phyloP scores from a whole-genome alignment of 2,797 vertebrate genomes.

The Bovichtus variegatus region DNA sequence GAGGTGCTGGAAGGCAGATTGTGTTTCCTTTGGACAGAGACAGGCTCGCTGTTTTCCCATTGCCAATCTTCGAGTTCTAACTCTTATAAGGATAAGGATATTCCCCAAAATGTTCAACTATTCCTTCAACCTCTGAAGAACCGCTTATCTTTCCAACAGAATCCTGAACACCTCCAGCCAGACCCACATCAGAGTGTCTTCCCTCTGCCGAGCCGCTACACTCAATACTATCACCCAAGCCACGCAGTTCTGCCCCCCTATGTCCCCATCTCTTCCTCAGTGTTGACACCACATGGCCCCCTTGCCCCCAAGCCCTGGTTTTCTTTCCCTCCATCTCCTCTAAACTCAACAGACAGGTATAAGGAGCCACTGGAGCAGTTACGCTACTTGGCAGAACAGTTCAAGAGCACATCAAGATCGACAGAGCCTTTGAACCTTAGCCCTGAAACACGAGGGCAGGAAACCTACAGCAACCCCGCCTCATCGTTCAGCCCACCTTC shows the following conservation, averaged over 20 bases:
- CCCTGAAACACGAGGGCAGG: slow-evolving; percentile 50
- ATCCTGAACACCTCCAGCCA: slow-evolving; percentile 25
- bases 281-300: slow-evolving; percentile 14
- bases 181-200: slow-evolving; percentile 46
- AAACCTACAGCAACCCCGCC: slow-evolving; percentile 39
- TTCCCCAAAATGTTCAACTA: not conserved
- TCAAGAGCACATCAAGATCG: slow-evolving; percentile 75
- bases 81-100: not conserved
- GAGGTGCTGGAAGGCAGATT: not conserved
- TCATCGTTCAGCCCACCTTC: slow-evolving; percentile 78
- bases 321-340: not conserved
- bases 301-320: slow-evolving; percentile 21
- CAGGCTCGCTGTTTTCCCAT: not conserved
- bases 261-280: slow-evolving; percentile 27
- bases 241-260: slow-evolving; percentile 55
- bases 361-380: slow-evolving; percentile 76
- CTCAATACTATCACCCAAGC: slow-evolving; percentile 51
- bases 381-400: slow-evolving; percentile 80
- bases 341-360: not conserved
- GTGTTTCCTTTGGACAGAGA: no score
- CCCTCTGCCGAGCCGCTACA: slow-evolving; percentile 46
- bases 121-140: not conserved
- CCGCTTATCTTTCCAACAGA: slow-evolving; percentile 49
- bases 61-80: not conserved
- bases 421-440: slow-evolving; percentile 84